phyloP scores from a whole-genome alignment of 2,888 invertebrate genomes.

The Pseudoips prasinana region DNA sequence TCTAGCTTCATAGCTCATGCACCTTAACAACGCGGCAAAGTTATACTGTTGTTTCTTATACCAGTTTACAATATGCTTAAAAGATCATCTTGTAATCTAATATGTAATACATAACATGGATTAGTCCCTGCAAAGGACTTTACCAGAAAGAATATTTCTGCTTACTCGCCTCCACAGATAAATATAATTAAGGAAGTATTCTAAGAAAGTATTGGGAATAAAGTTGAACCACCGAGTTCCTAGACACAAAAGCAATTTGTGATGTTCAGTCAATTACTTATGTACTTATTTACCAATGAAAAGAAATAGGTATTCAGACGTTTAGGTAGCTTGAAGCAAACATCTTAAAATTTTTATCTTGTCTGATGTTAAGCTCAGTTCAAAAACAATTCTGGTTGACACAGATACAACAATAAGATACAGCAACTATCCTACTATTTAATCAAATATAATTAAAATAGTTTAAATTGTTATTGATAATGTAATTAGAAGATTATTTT shows the following conservation, averaged over 20 bases:
- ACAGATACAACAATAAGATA: too few species aligned
- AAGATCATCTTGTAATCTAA: conserved; percentile 37
- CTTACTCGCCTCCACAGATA: conserved; percentile 35
- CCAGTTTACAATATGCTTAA: conserved; percentile 5
- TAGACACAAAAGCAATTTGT: conserved; percentile 23
- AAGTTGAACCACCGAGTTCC: conserved; percentile 9
- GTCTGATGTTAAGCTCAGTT: too few species aligned
- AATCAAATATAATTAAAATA: too few species aligned
- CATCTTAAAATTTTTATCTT: conserved; percentile 1
- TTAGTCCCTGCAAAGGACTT: conserved; percentile 33
- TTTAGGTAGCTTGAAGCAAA: conserved; percentile 6
- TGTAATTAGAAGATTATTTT: too few species aligned
- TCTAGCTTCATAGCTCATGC: too few species aligned
- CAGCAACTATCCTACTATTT: too few species aligned
- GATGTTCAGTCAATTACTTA: conserved; percentile 14
- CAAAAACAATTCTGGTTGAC: too few species aligned
- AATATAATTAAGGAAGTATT: conserved; percentile 52
- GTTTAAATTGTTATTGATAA: too few species aligned
- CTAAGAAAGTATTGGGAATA: conserved; percentile 36
- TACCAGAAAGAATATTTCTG: conserved; percentile 41
- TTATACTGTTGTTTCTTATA: too few species aligned
- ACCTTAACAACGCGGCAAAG: too few species aligned
- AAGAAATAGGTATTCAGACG: too few species aligned
- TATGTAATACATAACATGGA: conserved; percentile 33
- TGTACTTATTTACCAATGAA: background rate